Evolutionary conservation across 2,797 vertebrate genomes (phyloP), one percentile per base, ranked within the genome.

Genomic region (Glyptemys insculpta): DNA sequence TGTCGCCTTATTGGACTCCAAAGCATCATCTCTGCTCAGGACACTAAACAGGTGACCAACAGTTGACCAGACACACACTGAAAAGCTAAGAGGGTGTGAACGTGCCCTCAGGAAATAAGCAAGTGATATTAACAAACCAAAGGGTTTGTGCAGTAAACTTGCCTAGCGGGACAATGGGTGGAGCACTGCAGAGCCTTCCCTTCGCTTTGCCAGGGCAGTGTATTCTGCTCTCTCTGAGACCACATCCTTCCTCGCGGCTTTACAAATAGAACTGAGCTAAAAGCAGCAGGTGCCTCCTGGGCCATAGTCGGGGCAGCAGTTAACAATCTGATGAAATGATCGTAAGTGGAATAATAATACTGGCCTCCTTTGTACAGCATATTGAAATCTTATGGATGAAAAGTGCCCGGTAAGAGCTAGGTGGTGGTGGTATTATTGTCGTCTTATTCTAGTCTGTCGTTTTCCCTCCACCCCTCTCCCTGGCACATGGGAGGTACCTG

Each of bases 191-290:
- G 27, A 59, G 27, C 62, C 62, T 9, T 65, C 62, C 4, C 34
- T 18, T n/a, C 8, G 34, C 59, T 62, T 62, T 34, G 31, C 59
- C 59, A 34, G 59, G 14, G 59, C 29, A 34, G 59, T 15, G 14
- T 34, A 16, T 34, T 34, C 29, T 6, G 68, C n/a, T 72, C 25
- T 49, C 25, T 31, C 41, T 14, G 72, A 37, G 79, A 74, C 29
- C 49, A 21, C 65, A 87, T 23, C 62, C 88, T 92, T 88, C 50
- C 86, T 86, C 92, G 34, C 62, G 85, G 37, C 49, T 93, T 86
- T 79, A 18, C 0, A 0, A 4, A 21, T 49, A 81, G 44, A 47
- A 21, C 65, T 87, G 34, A 27, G 29, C 7, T 68, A 25, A 81
- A 68, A 83, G 68, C 2, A 5, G 12, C 34, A 79, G 59, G 6